These are phyloP conservation scores for Cyclargus thomasi DNA, from an alignment of 1,140 invertebrate genomes.

Conservation along the genomic window DNA sequence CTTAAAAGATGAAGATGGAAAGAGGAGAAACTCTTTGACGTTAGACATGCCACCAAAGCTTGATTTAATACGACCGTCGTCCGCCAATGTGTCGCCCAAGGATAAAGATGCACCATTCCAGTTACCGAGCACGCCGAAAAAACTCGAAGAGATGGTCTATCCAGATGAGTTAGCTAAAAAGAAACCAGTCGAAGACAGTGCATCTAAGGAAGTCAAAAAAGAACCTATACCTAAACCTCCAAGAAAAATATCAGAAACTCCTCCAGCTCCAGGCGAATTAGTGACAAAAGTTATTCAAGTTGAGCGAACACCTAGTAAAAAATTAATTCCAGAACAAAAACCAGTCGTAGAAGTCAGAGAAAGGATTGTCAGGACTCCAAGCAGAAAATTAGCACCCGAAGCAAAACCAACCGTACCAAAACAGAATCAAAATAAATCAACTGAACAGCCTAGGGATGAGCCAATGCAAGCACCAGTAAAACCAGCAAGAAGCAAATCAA, in stretches of 20 bases:
- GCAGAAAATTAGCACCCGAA: slow-evolving; percentile 51
- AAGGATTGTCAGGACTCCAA: slow-evolving; percentile 63
- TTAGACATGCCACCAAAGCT: slow-evolving; percentile 34
- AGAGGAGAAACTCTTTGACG: slow-evolving; percentile 44
- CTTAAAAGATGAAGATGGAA: slow-evolving; percentile 60
- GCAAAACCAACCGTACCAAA: slow-evolving; percentile 43
- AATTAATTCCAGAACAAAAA: slow-evolving; percentile 51
- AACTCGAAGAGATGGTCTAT: slow-evolving; percentile 56
- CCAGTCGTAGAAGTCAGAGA: slow-evolving; percentile 63
- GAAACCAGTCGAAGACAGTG: not conserved
- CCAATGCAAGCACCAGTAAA: slow-evolving; percentile 53
- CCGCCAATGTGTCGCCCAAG: slow-evolving; percentile 41
- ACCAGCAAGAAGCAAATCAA: slow-evolving; percentile 71
- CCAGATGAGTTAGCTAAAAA: slow-evolving; percentile 46
- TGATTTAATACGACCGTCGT: slow-evolving; percentile 40
- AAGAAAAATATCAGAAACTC: slow-evolving; percentile 34
- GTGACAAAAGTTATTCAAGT: slow-evolving; percentile 65
- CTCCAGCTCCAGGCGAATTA: slow-evolving; percentile 43
- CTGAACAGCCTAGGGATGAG: slow-evolving; percentile 48
- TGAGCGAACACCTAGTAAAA: slow-evolving; percentile 65
- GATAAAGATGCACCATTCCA: slow-evolving; percentile 49
- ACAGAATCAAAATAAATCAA: slow-evolving; percentile 39
- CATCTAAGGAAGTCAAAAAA: slow-evolving; percentile 32
- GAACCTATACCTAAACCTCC: slow-evolving; percentile 26
- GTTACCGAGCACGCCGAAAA: slow-evolving; percentile 52